Evolutionary conservation across 35 echinoderm and acorn worm species (phyloP), one percentile per base, ranked within the genome.

Genomic region (Heliocidaris tuberculata): DNA sequence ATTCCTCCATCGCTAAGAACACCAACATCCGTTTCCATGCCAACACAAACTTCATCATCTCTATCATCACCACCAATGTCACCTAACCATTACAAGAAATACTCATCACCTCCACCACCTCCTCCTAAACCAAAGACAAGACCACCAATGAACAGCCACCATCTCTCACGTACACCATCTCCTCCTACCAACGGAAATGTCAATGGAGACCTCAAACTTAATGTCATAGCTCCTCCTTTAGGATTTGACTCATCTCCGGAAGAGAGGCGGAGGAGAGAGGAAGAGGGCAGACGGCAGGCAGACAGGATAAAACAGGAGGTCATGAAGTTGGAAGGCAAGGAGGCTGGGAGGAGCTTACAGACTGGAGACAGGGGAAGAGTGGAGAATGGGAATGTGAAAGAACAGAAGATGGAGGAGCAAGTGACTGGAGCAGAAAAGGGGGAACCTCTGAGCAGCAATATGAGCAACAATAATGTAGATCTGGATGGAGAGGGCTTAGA

Each of bases 161-260:
- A 93, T 7, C 91, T 59, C 9, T n/a, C 50, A 13, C 91, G 48
- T 11, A 48, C 91, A 13, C 50, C 91, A 48, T 56, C 90, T 31
- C 48, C 48, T 6, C 48, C 47, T 31, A 93, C 91, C 50, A 93
- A 59, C 6, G 91, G 91, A 30, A n/a, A 93, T n/a, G 31, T 93
- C 21, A 49, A 91, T 13, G 89, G 31, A 35, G 89, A 49, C 48
- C 31, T 91, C 31, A 86, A 29, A 29, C 85, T 86, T n/a, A 48
- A 89, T 2, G 31, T 89, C 87, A 32, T 93, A 5, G 91, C 91
- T 31, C 91, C 91, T 30, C 91, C 91, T 2, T 3, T 48, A 10
- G 91, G 91, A 30, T 93, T 93, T 50, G 91, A 93, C 21, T 93
- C 91, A 11, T 93, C 91, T 13, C 91, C 91, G 29, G 91, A 93